Percentiles rank a stretch among this genome's conserved stretches.
phyloP scores from a whole-genome alignment of 2,888 invertebrate species.

The Morinoia aosen region DNA sequence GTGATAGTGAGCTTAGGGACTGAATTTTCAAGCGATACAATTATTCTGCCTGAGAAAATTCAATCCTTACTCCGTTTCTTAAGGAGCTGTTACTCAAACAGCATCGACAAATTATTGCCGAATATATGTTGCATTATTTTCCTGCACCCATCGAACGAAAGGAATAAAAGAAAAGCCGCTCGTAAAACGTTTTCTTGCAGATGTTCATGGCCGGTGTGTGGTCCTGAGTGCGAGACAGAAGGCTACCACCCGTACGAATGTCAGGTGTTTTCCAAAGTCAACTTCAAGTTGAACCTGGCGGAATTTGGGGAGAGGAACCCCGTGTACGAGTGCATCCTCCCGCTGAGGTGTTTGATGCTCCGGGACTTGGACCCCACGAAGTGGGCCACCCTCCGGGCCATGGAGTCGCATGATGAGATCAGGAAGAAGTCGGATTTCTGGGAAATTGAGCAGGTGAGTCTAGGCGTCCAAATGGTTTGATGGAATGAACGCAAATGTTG shows the following conservation, averaged over 20 bases:
- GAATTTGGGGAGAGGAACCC: slow-evolving; percentile 60
- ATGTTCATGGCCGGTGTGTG: slow-evolving; percentile 65
- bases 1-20: too few relatives aligned
- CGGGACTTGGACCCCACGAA: slow-evolving; percentile 55
- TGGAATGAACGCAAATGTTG: neutral
- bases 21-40: too few relatives aligned
- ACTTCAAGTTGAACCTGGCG: slow-evolving; percentile 55
- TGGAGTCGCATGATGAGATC: slow-evolving; percentile 67
- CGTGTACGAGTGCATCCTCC: slow-evolving; percentile 64
- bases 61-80: too few relatives aligned
- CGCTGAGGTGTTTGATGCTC: slow-evolving; percentile 64
- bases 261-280: slow-evolving; percentile 54
- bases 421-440: slow-evolving; percentile 64
- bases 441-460: slow-evolving; percentile 61
- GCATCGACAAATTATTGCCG: too few relatives aligned
- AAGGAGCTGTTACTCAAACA: too few relatives aligned
- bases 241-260: slow-evolving; percentile 66
- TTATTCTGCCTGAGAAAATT: too few relatives aligned
- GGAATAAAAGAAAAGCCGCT: neutral
- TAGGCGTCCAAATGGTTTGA: neutral
- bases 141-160: neutral
- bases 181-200: neutral
- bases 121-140: too few relatives aligned
- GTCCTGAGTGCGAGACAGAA: slow-evolving; percentile 58
- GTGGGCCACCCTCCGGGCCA: slow-evolving; percentile 62